Percentiles rank a stretch among this genome's conserved stretches.
These are phyloP conservation scores for Hemithea aestivaria DNA, from an alignment of 2,888 invertebrate genomes.

Conservation along the genomic window DNA sequence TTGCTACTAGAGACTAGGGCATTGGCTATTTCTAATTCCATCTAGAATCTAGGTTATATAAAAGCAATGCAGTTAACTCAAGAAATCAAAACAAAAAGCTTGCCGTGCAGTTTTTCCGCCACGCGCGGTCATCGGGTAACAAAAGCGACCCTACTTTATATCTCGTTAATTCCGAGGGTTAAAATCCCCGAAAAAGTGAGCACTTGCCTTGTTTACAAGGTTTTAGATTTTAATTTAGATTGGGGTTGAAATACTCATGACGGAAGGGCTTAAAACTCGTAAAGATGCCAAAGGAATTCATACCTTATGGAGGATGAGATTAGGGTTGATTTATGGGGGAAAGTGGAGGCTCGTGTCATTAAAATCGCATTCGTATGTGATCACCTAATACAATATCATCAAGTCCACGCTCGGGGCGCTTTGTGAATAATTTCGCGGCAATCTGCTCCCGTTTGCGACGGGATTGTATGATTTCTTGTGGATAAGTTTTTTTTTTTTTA, in stretches of 20 bases:
- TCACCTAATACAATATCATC: constrained; percentile 80
- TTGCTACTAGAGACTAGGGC: no score
- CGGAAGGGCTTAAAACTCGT: constrained; percentile 31
- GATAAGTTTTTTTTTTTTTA: no score
- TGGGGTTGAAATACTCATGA: constrained; percentile 56
- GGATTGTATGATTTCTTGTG: constrained; percentile 61
- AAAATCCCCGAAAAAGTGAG: constrained; percentile 80
- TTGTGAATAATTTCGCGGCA: constrained; percentile 78
- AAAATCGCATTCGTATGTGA: constrained; percentile 79
- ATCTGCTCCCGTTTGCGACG: constrained; percentile 71
- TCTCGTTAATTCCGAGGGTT: constrained; percentile 77
- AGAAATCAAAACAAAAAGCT: constrained; percentile 26
- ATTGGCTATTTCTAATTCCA: no score
- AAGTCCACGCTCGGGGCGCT: constrained; percentile 68
- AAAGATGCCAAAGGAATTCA: no score
- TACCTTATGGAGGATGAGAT: constrained; percentile 11
- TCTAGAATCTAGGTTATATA: no score
- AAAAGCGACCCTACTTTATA: constrained; percentile 54
- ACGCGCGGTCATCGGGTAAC: constrained; percentile 37
- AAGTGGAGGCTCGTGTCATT: constrained; percentile 54
- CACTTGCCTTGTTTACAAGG: constrained; percentile 81
- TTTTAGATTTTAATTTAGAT: constrained; percentile 81
- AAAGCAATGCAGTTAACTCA: constrained; percentile 6
- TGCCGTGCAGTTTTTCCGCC: constrained; percentile 54
- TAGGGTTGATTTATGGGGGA: constrained; percentile 39